These are phyloP conservation scores for Zaprionus gabonicus DNA, from an alignment of 1,140 invertebrate genomes.

Conservation along the genomic window DNA sequence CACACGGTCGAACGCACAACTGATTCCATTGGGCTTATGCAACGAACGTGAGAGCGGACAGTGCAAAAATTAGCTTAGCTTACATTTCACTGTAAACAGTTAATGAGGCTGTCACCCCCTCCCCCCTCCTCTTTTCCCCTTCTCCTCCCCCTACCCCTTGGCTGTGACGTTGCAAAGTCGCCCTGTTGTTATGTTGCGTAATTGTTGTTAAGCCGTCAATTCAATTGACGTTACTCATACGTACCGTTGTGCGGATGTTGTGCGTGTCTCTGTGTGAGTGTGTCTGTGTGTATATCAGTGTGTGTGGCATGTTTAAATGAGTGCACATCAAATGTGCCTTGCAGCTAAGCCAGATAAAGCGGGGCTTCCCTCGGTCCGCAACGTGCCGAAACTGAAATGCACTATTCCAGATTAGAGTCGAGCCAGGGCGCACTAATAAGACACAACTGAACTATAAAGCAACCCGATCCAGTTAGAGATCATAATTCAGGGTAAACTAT, in stretches of 20 bases:
- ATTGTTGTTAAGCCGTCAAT: constrained; percentile 78
- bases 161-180: neutral
- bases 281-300: neutral
- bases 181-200: constrained; percentile 54
- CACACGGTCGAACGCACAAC: neutral
- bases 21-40: constrained; percentile 1
- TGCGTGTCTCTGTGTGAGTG: constrained; percentile 3
- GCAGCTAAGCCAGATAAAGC: constrained; percentile 10
- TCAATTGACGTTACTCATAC: constrained; percentile 80
- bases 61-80: constrained; percentile 72
- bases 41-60: constrained; percentile 24
- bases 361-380: neutral
- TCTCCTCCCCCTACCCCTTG: constrained; percentile 2
- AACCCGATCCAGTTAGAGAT: neutral
- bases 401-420: neutral
- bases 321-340: constrained; percentile 37
- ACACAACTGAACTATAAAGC: neutral
- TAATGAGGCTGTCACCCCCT: constrained; percentile 56
- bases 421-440: neutral
- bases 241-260: constrained; percentile 70
- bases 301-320: constrained; percentile 20
- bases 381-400: neutral
- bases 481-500: neutral
- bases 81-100: constrained; percentile 65
- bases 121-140: constrained; percentile 15